These are phyloP conservation scores for Craterocephalus amniculus DNA, from an alignment of 2,797 vertebrate species.

Conservation along the genomic window DNA sequence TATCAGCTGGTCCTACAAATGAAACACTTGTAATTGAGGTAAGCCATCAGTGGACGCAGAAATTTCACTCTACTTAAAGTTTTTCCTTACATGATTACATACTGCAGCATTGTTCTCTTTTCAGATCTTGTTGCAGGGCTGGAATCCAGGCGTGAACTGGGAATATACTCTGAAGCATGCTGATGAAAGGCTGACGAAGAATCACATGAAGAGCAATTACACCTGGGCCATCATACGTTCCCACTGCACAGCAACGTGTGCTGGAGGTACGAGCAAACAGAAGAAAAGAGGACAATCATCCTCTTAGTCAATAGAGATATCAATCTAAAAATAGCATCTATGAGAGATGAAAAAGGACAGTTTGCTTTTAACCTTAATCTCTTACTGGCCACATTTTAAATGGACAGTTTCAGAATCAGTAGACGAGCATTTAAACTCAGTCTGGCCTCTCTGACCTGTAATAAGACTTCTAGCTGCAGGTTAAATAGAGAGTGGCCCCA, in stretches of 20 bases:
- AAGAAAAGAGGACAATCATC: not conserved
- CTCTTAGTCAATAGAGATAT: not conserved
- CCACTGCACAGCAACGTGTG: slow-evolving; percentile 88
- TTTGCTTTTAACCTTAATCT: slow-evolving; percentile 20
- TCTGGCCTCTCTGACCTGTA: slow-evolving; percentile 65
- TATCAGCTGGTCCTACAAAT: slow-evolving; percentile 87
- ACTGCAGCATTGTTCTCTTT: slow-evolving; percentile 18
- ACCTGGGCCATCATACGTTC: slow-evolving; percentile 87
- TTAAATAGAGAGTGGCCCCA: slow-evolving; percentile 71
- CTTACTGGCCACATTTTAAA: slow-evolving; percentile 7
- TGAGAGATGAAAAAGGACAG: slow-evolving; percentile 23
- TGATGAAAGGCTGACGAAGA: slow-evolving; percentile 67
- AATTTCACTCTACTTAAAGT: not conserved
- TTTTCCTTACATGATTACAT: not conserved
- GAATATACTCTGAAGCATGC: slow-evolving; percentile 85
- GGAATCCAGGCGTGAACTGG: slow-evolving; percentile 89
- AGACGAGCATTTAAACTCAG: slow-evolving; percentile 42
- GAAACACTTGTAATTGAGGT: slow-evolving; percentile 90
- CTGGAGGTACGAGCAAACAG: slow-evolving; percentile 81
- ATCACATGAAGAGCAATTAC: slow-evolving; percentile 82
- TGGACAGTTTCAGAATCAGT: slow-evolving; percentile 41
- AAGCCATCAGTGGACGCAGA: slow-evolving; percentile 8
- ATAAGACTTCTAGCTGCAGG: slow-evolving; percentile 65
- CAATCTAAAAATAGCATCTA: not conserved
- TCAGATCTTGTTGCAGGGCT: slow-evolving; percentile 89